Percentiles rank a stretch among this genome's conserved stretches.
phyloP scores from a whole-genome alignment of 1,140 invertebrate species.

The Drosophila pectinifera region DNA sequence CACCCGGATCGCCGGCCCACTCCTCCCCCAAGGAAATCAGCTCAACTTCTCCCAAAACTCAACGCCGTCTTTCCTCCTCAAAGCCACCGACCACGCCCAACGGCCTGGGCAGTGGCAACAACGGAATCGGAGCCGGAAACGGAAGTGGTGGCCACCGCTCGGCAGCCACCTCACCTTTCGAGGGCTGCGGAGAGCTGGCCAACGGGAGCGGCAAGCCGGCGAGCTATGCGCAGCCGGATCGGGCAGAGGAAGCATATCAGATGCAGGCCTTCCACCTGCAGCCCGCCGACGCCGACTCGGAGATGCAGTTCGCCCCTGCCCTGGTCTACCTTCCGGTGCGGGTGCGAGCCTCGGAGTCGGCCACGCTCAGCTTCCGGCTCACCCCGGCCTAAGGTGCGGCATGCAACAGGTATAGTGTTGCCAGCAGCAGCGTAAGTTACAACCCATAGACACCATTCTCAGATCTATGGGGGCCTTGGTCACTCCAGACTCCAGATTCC shows the following conservation, averaged over 20 bases:
- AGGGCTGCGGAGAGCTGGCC: conserved; percentile 61
- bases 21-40: conserved; percentile 46
- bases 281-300: conserved; percentile 55
- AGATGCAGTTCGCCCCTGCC: conserved; percentile 90
- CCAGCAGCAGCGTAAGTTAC: conserved; percentile 73
- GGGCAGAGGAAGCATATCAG: conserved; percentile 66
- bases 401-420: conserved; percentile 66
- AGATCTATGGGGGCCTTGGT: neutral
- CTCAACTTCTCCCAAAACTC: conserved; percentile 36
- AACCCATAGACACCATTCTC: conserved; percentile 26
- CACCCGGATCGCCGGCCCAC: conserved; percentile 7
- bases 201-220: conserved; percentile 69
- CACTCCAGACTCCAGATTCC: too few species aligned
- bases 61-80: conserved; percentile 19
- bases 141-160: conserved; percentile 48
- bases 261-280: conserved; percentile 84
- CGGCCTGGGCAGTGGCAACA: conserved; percentile 31
- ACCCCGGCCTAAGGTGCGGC: conserved; percentile 90
- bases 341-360: conserved; percentile 89
- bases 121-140: conserved; percentile 9
- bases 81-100: conserved; percentile 45
- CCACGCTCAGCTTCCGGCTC: conserved; percentile 95
- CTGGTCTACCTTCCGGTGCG: conserved; percentile 96
- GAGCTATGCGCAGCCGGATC: conserved; percentile 68
- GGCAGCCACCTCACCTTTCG: conserved; percentile 75